Percentiles rank a stretch among this genome's conserved stretches.
These are phyloP conservation scores for Synergus japonicus DNA, from an alignment of 2,888 invertebrate species.

Conservation along the genomic window DNA sequence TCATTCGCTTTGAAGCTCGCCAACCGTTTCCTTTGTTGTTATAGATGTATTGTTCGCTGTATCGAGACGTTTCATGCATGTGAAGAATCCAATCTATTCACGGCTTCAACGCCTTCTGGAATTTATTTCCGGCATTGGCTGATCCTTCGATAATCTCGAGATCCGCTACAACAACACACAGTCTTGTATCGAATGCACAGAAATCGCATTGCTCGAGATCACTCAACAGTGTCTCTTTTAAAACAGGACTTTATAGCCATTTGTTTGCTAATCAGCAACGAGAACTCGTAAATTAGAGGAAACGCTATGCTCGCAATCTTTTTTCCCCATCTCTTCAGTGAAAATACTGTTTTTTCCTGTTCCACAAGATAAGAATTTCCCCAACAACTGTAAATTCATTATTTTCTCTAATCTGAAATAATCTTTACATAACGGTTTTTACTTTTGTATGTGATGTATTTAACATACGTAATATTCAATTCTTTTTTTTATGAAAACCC, in stretches of 20 bases:
- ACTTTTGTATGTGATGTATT: background rate
- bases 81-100: slow-evolving; percentile 1
- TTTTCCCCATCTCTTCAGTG: background rate
- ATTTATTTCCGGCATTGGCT: slow-evolving; percentile 35
- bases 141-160: slow-evolving; percentile 8
- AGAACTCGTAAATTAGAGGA: slow-evolving; percentile 19
- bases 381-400: background rate
- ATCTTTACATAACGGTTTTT: background rate
- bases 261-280: slow-evolving; percentile 16
- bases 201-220: background rate
- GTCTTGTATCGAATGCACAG: background rate
- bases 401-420: background rate
- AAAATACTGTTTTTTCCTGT: slow-evolving; percentile 3
- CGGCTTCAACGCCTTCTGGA: slow-evolving; percentile 31
- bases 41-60: slow-evolving; percentile 38
- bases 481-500: background rate
- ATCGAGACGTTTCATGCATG: slow-evolving; percentile 27
- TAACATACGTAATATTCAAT: background rate
- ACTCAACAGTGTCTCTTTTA: slow-evolving; percentile 14
- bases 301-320: background rate
- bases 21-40: slow-evolving; percentile 44
- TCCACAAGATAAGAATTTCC: background rate
- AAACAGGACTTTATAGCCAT: slow-evolving; percentile 15
- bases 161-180: background rate
- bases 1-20: slow-evolving; percentile 41